A percentile compares a stretch with the other conserved stretches of the same genome.
phyloP scores from a whole-genome alignment of 2,797 vertebrate genomes.

The Pseudopleuronectes americanus region DNA sequence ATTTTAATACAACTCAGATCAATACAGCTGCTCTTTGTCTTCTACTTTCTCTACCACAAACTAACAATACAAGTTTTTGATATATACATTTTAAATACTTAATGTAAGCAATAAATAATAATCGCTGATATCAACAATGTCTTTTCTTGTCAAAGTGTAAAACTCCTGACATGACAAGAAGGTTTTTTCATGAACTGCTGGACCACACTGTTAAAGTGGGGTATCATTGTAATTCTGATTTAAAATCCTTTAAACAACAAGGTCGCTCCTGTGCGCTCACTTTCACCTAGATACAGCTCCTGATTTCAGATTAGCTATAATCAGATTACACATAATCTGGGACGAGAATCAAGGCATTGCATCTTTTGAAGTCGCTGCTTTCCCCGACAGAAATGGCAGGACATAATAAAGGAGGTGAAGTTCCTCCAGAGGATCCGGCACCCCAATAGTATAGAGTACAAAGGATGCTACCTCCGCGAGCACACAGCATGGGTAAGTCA shows the following conservation, averaged over 20 bases:
- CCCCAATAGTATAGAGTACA: conserved; percentile 99
- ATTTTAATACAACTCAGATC: background rate
- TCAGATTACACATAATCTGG: conserved; percentile 64
- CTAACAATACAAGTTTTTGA: too few species aligned
- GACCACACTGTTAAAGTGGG: background rate
- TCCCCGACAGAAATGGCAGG: conserved; percentile 95
- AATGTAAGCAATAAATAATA: too few species aligned
- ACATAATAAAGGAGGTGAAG: conserved; percentile 99
- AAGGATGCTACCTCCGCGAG: conserved; percentile 98
- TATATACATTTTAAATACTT: too few species aligned
- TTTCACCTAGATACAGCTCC: conserved; percentile 26
- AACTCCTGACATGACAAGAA: too few species aligned
- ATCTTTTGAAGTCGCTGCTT: conserved; percentile 2
- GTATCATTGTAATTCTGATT: background rate
- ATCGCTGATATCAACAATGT: background rate
- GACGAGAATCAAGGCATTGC: conserved; percentile 21
- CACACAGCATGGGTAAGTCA: conserved; percentile 96
- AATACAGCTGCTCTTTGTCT: background rate
- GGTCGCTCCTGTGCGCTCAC: conserved; percentile 11
- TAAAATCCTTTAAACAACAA: background rate
- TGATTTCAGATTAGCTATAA: conserved; percentile 70
- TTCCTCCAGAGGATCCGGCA: conserved; percentile 98
- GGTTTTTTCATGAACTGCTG: background rate
- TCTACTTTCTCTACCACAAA: too few species aligned
- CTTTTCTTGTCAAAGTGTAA: background rate